phyloP scores from a whole-genome alignment of 2,888 invertebrate genomes.

The Rambutsinella grinnellia region DNA sequence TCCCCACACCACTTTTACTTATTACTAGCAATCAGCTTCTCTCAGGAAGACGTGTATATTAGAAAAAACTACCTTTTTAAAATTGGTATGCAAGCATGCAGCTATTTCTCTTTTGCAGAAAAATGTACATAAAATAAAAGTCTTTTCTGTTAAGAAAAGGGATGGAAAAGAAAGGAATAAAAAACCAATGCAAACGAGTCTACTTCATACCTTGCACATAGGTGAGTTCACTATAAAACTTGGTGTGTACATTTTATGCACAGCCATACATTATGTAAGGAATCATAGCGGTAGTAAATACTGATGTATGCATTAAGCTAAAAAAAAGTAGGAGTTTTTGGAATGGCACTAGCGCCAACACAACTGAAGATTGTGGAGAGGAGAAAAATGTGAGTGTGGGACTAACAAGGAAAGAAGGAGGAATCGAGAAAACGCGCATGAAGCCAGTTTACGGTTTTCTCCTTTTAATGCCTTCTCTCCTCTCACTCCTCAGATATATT shows the following conservation, averaged over 20 bases:
- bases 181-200: slow-evolving; percentile 31
- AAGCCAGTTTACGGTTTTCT: slow-evolving; percentile 35
- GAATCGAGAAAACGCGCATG: slow-evolving; percentile 42
- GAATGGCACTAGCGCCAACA: no score
- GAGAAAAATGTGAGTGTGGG: not conserved
- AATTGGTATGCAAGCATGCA: slow-evolving; percentile 43
- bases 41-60: slow-evolving; percentile 26
- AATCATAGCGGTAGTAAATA: not conserved
- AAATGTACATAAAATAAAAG: no score
- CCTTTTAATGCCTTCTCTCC: no score
- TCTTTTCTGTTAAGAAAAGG: no score
- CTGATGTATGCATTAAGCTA: no score
- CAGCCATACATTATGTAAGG: not conserved
- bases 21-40: slow-evolving; percentile 14
- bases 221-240: no score
- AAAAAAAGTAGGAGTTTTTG: no score
- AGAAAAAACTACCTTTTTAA: slow-evolving; percentile 40
- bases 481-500: no score
- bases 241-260: not conserved
- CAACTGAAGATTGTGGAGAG: not conserved
- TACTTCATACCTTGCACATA: no score
- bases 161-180: no score
- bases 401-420: slow-evolving; percentile 7
- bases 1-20: not conserved
- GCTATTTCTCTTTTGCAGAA: slow-evolving; percentile 23